phyloP scores from a whole-genome alignment of 1,140 invertebrate species.

The Bombus vancouverensis region DNA sequence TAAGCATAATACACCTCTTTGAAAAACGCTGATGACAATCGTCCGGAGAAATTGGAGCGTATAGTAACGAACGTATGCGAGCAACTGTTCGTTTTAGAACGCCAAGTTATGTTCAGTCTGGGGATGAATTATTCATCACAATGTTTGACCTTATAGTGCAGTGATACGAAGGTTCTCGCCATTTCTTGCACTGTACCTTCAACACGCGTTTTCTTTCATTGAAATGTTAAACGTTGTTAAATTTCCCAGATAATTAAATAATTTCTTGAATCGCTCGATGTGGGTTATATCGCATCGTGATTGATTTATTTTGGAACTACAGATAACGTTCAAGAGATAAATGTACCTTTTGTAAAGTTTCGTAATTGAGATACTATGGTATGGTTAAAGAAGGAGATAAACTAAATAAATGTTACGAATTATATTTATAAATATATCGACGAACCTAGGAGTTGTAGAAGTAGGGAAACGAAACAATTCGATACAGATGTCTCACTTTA shows the following conservation, averaged over 20 bases:
- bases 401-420: background rate
- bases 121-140: background rate
- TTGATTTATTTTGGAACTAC: accelerated
- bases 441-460: too few relatives aligned
- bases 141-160: background rate
- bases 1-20: too few relatives aligned
- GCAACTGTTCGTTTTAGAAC: background rate
- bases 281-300: background rate
- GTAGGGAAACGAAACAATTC: background rate
- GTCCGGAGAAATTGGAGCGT: background rate
- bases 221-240: background rate
- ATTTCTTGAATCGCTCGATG: background rate
- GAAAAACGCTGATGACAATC: background rate
- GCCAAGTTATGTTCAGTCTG: background rate
- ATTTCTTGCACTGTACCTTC: background rate
- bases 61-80: background rate
- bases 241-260: background rate
- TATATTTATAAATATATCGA: background rate
- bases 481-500: constrained; percentile 16
- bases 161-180: background rate
- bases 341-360: background rate
- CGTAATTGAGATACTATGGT: background rate
- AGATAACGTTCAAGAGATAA: too few relatives aligned
- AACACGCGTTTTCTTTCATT: background rate
- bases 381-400: background rate